Evolutionary conservation across 2,888 invertebrate species (phyloP).

Genomic region (Pammene fasciana): DNA sequence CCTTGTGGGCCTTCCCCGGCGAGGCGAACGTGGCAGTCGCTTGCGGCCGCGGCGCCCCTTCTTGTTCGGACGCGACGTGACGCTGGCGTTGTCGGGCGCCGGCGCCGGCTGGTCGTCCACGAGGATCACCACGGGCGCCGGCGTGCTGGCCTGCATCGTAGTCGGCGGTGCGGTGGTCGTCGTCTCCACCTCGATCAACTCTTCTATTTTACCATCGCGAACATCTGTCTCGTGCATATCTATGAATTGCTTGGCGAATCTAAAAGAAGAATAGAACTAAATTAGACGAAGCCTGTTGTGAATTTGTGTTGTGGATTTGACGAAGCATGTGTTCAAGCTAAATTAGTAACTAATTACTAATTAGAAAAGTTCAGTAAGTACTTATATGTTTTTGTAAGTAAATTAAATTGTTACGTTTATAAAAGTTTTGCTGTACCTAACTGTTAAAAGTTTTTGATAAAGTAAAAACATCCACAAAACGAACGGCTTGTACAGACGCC

Average conservation of each 20-base stretch:
- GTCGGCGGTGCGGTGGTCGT: constrained; percentile 65
- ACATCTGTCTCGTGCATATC: constrained; percentile 85
- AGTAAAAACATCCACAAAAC: too few species aligned
- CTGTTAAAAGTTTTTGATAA: too few species aligned
- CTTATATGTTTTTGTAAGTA: too few species aligned
- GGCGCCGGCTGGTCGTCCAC: constrained; percentile 77
- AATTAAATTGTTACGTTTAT: too few species aligned
- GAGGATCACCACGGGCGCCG: constrained; percentile 72
- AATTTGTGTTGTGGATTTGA: too few species aligned
- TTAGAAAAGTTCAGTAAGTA: too few species aligned
- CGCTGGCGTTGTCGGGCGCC: constrained; percentile 64
- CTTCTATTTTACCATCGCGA: constrained; percentile 71
- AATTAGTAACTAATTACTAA: background rate
- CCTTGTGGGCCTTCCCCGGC: constrained; percentile 74
- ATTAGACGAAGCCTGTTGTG: too few species aligned
- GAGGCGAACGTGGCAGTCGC: constrained; percentile 71
- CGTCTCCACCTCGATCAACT: constrained; percentile 65
- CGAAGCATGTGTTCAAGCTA: too few species aligned
- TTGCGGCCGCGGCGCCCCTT: constrained; percentile 71
- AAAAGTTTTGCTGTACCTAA: too few species aligned
- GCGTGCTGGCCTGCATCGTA: constrained; percentile 62
- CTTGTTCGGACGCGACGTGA: constrained; percentile 60
- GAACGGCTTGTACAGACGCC: too few species aligned
- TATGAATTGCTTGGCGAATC: constrained; percentile 88
- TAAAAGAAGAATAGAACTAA: constrained; percentile 47